A percentile compares a stretch with the other conserved stretches of the same genome.
Conservation (phyloP, 2,797 vertebrate species). For the Hydrocynus forskahlii region DNA sequence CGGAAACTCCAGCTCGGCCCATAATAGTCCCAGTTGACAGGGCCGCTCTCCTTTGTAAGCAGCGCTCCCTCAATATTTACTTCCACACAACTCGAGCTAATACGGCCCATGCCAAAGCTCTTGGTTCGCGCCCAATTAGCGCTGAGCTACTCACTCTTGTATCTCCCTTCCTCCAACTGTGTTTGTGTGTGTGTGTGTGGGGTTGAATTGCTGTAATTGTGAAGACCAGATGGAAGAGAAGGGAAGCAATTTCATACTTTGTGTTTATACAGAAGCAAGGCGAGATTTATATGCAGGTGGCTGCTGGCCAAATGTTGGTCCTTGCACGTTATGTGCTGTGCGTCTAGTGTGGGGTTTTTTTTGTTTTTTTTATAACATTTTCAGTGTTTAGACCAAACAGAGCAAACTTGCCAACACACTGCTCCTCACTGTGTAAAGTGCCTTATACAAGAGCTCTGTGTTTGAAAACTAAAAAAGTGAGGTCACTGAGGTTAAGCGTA, state of each 20-base stretch:
- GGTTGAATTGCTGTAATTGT: background rate
- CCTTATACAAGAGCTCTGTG: too few species aligned
- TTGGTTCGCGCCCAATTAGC: conserved; percentile 47
- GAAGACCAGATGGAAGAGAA: conserved; percentile 11
- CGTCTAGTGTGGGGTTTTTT: conserved; percentile 5
- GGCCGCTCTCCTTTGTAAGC: conserved; percentile 17
- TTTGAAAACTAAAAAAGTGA: too few species aligned
- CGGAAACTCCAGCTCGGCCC: conserved; percentile 13
- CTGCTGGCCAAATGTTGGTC: conserved; percentile 7
- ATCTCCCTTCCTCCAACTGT: conserved; percentile 18
- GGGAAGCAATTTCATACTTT: conserved; percentile 22
- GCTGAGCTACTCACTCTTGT: conserved; percentile 32
- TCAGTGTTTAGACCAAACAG: background rate
- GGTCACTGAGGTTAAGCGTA: too few species aligned
- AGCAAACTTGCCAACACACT: background rate
- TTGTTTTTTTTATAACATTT: background rate
- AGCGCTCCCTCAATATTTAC: conserved; percentile 43
- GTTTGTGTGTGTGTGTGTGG: conserved; percentile 15
- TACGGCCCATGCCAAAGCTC: conserved; percentile 20
- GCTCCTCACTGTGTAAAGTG: too few species aligned
- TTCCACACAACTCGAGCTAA: conserved; percentile 16
- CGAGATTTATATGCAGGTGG: conserved; percentile 14
- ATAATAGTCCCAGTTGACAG: conserved; percentile 7
- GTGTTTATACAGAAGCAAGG: background rate
- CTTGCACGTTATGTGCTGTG: background rate